Evolutionary conservation across 2,888 invertebrate species (phyloP), one percentile per base, ranked within the genome.

Genomic region (Blera fallax): DNA sequence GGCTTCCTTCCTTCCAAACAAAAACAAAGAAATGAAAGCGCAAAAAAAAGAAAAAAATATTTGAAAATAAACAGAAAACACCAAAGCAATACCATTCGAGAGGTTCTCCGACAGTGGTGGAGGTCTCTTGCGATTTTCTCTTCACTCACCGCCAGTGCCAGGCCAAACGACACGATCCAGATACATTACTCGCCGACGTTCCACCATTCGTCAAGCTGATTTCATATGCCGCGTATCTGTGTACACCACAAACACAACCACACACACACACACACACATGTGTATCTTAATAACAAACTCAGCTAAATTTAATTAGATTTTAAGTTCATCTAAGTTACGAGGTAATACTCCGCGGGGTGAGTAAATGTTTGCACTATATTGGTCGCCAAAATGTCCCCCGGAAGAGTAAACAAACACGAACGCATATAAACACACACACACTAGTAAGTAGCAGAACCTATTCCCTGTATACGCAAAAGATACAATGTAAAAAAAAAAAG

Each of bases 261-360:
- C 0, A 58, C 10, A 27, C 2, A 18, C 18, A 48, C 21, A 54
- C 24, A 58, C 10, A 24, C 21, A 37, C 11, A 48, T 48, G 14
- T 14, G 45, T 45, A 48, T 65, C 64, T 74, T 62, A 69, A 84
- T 52, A 79, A 56, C 64, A 74, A 76, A 54, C 60, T 81, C 76
- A 67, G 76, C 72, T 60, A 81, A 85, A 85, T 85, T 85, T 85
- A 85, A 85, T 85, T 85, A 85, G 85, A 85, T 85, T 85, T 81
- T 85, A 85, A 85, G 85, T 85, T 85, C 85, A 85, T 76, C 81
- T 29, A 81, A 85, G 85, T 85, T 81, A 85, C 76, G 81, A 77
- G 85, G 85, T 81, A 65, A 79, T 79, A 58, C 72, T 40, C 48
- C 72, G 81, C 60, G 65, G 64, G 64, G 40, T 65, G 72, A 77